Percentiles rank a stretch among this genome's conserved stretches.
Evolutionary conservation across 2,797 vertebrate genomes (phyloP).

Genomic region (Myioborus miniatus): DNA sequence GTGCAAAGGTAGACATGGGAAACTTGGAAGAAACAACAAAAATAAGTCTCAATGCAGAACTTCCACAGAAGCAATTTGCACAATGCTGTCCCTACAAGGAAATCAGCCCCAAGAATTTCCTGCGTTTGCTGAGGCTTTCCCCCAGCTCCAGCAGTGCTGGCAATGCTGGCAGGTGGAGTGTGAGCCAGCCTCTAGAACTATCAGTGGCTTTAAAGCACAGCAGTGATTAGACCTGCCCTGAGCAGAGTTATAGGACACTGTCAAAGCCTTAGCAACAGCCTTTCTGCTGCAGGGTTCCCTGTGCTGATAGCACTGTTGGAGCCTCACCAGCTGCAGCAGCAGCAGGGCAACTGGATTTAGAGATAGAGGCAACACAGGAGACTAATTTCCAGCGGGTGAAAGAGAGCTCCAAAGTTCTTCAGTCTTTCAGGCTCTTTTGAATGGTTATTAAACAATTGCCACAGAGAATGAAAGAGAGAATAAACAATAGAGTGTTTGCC

Average conservation of each 20-base stretch:
- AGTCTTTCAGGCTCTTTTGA: background rate
- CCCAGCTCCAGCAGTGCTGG: background rate
- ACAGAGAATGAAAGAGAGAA: background rate
- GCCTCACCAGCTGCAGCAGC: background rate
- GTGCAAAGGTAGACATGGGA: background rate
- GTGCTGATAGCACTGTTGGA: background rate
- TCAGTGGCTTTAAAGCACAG: background rate
- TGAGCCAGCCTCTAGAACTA: conserved; percentile 1
- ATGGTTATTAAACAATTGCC: background rate
- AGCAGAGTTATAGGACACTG: background rate
- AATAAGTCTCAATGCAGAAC: background rate
- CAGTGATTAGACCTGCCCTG: conserved; percentile 7
- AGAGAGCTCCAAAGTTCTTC: background rate
- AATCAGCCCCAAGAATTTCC: background rate
- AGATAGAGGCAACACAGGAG: background rate
- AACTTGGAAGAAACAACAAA: background rate
- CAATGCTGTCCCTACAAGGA: background rate
- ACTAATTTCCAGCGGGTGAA: background rate
- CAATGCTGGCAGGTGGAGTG: background rate
- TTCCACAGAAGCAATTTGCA: background rate
- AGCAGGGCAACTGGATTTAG: background rate
- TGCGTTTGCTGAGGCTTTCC: background rate
- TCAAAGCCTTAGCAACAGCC: conserved; percentile 30
- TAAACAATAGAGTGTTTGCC: background rate
- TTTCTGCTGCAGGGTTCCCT: background rate